Evolutionary conservation across 2,888 invertebrate genomes (phyloP).

Genomic region (Crocallis elinguaria): DNA sequence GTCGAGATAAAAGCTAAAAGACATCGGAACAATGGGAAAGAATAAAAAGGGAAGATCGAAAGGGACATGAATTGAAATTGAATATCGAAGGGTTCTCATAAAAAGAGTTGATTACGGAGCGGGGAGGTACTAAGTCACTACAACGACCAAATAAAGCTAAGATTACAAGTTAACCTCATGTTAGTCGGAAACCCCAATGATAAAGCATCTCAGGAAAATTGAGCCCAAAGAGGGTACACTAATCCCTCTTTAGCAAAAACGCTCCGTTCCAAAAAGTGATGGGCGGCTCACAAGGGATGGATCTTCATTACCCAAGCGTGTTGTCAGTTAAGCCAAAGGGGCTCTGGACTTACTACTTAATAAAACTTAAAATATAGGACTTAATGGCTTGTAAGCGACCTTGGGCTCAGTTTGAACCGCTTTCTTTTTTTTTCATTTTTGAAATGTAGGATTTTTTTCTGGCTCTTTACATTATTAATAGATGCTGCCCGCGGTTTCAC

Average conservation of each 20-base stretch:
- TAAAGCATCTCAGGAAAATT: slow-evolving; percentile 84
- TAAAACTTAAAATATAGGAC: slow-evolving; percentile 68
- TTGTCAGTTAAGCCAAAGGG: slow-evolving; percentile 81
- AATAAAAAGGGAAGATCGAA: slow-evolving; percentile 32
- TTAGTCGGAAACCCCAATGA: slow-evolving; percentile 83
- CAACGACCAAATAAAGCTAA: slow-evolving; percentile 82
- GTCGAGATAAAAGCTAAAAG: slow-evolving; percentile 32
- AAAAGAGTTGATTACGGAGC: slow-evolving; percentile 76
- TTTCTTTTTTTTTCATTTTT: too few species aligned
- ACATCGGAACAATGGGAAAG: slow-evolving; percentile 26
- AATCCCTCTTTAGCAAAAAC: slow-evolving; percentile 85
- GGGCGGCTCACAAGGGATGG: slow-evolving; percentile 80
- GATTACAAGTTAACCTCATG: slow-evolving; percentile 85
- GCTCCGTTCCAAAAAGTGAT: slow-evolving; percentile 84
- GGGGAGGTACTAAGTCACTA: slow-evolving; percentile 76
- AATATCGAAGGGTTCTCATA: slow-evolving; percentile 69
- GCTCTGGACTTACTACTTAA: slow-evolving; percentile 72
- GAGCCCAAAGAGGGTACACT: slow-evolving; percentile 79
- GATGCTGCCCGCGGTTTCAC: too few species aligned
- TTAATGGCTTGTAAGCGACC: slow-evolving; percentile 9
- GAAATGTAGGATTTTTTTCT: too few species aligned
- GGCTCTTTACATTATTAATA: too few species aligned
- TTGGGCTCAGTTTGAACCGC: neutral
- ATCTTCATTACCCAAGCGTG: slow-evolving; percentile 81
- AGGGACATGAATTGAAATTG: slow-evolving; percentile 50